phyloP scores from a whole-genome alignment of 2,888 invertebrate species.

The Onthophagus sagittarius region DNA sequence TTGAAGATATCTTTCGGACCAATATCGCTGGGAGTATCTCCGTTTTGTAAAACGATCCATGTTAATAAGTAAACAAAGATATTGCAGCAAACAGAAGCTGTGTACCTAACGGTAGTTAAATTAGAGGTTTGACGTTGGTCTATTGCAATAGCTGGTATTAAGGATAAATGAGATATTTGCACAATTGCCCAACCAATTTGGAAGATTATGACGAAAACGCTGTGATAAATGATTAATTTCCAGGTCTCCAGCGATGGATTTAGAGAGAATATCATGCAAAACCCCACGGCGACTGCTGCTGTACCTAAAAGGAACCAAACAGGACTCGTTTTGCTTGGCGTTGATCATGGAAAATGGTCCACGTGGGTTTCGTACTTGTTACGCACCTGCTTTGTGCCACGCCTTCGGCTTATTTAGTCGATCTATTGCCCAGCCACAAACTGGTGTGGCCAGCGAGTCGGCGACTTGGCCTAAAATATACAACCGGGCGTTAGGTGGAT shows the following conservation, averaged over 20 bases:
- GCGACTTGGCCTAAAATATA: conserved; percentile 69
- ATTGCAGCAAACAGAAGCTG: conserved; percentile 83
- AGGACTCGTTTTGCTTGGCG: not conserved
- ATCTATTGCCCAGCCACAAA: conserved; percentile 80
- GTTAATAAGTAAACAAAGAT: conserved; percentile 79
- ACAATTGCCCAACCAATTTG: conserved; percentile 94
- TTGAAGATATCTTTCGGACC: conserved; percentile 66
- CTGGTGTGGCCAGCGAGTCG: conserved; percentile 80
- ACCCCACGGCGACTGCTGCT: conserved; percentile 64
- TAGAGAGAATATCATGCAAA: conserved; percentile 73
- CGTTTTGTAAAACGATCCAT: conserved; percentile 64
- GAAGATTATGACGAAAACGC: conserved; percentile 65
- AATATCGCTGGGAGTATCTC: conserved; percentile 48
- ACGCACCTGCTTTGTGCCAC: conserved; percentile 80
- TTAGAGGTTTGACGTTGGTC: conserved; percentile 68
- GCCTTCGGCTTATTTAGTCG: conserved; percentile 71
- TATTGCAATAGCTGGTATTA: conserved; percentile 78
- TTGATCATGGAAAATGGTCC: not conserved
- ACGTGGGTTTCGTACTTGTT: not conserved
- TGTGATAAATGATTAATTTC: conserved; percentile 57
- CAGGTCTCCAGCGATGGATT: conserved; percentile 58
- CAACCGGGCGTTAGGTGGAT: not conserved
- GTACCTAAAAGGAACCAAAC: conserved; percentile 51
- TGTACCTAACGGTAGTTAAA: conserved; percentile 83
- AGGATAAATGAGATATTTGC: conserved; percentile 88